A percentile compares a stretch with the other conserved stretches of the same genome.
These are phyloP conservation scores for Lophotis ruficrista DNA, from an alignment of 2,113 vertebrate species.

Conservation along the genomic window DNA sequence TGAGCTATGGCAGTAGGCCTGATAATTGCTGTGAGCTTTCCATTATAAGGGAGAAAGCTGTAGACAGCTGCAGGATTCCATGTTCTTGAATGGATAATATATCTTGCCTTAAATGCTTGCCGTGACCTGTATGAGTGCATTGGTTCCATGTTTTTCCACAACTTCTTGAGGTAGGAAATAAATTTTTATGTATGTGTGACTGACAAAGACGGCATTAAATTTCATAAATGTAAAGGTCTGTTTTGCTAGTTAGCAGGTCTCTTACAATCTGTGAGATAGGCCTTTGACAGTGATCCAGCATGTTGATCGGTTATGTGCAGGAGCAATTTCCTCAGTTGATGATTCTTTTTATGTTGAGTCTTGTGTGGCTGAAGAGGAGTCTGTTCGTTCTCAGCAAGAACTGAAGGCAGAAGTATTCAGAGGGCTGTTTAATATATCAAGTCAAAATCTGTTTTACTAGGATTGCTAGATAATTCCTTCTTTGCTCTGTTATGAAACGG, in stretches of 20 bases:
- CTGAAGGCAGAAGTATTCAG: not conserved
- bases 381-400: not conserved
- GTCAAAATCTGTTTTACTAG: not conserved
- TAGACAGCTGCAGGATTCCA: not conserved
- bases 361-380: not conserved
- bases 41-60: not conserved
- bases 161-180: not conserved
- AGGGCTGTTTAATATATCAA: not conserved
- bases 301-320: not conserved
- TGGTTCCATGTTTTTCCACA: not conserved
- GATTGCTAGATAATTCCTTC: not conserved
- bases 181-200: not conserved
- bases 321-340: not conserved
- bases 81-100: not conserved
- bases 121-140: fast-evolving
- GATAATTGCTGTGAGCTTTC: not conserved
- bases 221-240: not conserved
- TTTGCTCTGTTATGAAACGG: not conserved
- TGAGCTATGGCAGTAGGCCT: not conserved
- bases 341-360: not conserved
- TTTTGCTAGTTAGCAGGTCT: not conserved
- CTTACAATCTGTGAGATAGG: not conserved
- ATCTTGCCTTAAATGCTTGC: not conserved
- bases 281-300: not conserved
- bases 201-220: not conserved